Evolutionary conservation across 1,140 invertebrate genomes (phyloP).

Genomic region (Diachasma alloeum): DNA sequence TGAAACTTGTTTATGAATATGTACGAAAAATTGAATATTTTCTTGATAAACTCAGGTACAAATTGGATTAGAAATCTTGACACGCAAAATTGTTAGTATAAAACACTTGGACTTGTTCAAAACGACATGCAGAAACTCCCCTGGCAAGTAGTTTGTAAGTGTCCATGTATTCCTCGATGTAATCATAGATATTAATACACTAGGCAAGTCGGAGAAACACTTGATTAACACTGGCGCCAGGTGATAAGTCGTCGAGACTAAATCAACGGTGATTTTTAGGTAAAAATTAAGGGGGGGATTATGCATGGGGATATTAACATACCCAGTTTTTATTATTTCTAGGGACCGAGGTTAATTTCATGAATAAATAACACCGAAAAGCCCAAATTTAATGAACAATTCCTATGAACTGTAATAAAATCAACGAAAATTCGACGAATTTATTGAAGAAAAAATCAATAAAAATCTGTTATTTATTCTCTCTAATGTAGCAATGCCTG

Average conservation of each 20-base stretch:
- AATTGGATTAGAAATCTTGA: not conserved
- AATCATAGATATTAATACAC: not conserved
- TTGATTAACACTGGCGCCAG: not conserved
- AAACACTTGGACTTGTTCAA: not conserved
- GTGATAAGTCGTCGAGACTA: not conserved
- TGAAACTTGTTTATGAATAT: not conserved
- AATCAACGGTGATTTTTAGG: not conserved
- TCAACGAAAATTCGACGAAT: too few species aligned
- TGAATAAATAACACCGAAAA: too few species aligned
- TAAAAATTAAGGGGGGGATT: not conserved
- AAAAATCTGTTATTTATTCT: too few species aligned
- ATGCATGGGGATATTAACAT: not conserved
- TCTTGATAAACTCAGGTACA: not conserved
- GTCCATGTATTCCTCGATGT: not conserved
- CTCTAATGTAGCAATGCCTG: too few species aligned
- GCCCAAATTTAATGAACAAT: too few species aligned
- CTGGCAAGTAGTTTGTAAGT: not conserved
- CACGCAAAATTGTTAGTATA: not conserved
- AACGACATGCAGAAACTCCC: not conserved
- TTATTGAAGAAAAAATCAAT: too few species aligned
- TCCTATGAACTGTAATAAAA: too few species aligned
- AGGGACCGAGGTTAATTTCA: too few species aligned
- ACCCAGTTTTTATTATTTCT: not conserved
- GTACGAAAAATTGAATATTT: not conserved
- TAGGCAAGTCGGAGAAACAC: not conserved